Conservation (phyloP, 2,113 vertebrate species). For the Dermatemys mawii region DNA sequence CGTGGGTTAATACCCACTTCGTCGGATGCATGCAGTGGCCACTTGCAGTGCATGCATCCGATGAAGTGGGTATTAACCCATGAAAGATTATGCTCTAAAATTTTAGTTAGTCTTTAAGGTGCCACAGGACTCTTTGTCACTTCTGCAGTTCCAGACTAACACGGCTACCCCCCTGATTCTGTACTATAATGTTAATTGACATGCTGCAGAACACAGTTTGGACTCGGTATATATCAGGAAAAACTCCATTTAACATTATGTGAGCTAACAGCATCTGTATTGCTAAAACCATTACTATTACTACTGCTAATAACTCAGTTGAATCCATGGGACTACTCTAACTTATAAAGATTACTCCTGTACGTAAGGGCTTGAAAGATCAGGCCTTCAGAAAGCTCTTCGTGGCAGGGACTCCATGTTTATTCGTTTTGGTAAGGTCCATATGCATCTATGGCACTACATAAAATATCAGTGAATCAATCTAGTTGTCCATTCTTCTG, state of each 20-base stretch:
- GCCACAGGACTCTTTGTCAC: too few relatives aligned
- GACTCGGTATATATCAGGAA: not conserved
- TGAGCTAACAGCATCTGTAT: not conserved
- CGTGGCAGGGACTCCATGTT: not conserved
- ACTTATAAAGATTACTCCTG: not conserved
- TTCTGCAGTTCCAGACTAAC: too few relatives aligned
- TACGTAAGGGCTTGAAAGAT: not conserved
- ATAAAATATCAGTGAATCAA: not conserved
- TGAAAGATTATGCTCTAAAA: too few relatives aligned
- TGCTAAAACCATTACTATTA: not conserved
- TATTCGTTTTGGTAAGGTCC: not conserved
- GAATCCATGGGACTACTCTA: not conserved
- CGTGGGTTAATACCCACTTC: too few relatives aligned
- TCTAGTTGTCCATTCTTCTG: not conserved
- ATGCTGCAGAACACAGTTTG: not conserved
- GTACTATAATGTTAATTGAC: not conserved
- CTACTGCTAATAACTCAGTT: not conserved
- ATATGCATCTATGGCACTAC: not conserved
- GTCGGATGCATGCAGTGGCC: too few relatives aligned
- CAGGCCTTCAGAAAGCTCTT: not conserved
- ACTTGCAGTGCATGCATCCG: too few relatives aligned
- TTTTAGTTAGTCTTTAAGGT: too few relatives aligned
- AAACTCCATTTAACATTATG: not conserved
- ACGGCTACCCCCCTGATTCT: too few relatives aligned
- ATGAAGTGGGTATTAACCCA: too few relatives aligned